These are phyloP conservation scores for Chelon labrosus DNA, from an alignment of 2,797 vertebrate species.

Conservation along the genomic window DNA sequence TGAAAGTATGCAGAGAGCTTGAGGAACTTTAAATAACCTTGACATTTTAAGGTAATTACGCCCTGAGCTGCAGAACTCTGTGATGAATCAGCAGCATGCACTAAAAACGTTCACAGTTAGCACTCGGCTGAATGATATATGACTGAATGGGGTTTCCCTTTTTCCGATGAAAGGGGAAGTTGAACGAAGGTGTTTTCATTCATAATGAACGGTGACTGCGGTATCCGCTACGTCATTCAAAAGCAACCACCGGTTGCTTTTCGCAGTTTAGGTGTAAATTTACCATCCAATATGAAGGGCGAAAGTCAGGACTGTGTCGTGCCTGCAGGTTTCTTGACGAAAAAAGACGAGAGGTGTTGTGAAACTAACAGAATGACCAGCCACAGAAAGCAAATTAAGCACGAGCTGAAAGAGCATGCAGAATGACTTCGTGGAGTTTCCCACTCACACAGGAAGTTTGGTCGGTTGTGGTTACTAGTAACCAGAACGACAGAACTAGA, in stretches of 20 bases:
- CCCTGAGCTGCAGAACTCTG: not conserved
- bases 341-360: not conserved
- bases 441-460: constrained; percentile 48
- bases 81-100: constrained; percentile 31
- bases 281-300: not conserved
- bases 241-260: too few species aligned
- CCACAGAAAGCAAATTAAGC: not conserved
- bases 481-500: constrained; percentile 18
- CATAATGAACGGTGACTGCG: not conserved
- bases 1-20: not conserved
- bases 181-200: constrained; percentile 11
- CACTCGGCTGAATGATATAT: not conserved
- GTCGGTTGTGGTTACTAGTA: constrained; percentile 29
- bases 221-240: too few species aligned
- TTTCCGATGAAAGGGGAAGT: constrained; percentile 37
- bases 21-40: constrained; percentile 20
- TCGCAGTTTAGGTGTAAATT: not conserved
- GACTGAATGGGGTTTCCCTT: constrained; percentile 34
- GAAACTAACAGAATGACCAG: constrained; percentile 33
- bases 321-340: constrained; percentile 8
- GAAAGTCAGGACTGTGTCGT: not conserved
- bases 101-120: not conserved
- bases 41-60: constrained; percentile 20
- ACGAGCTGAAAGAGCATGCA: constrained; percentile 4
- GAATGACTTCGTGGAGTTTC: constrained; percentile 54